Evolutionary conservation across 2,888 invertebrate genomes (phyloP), one percentile per base, ranked within the genome.

Genomic region (Enchytraeus crypticus): DNA sequence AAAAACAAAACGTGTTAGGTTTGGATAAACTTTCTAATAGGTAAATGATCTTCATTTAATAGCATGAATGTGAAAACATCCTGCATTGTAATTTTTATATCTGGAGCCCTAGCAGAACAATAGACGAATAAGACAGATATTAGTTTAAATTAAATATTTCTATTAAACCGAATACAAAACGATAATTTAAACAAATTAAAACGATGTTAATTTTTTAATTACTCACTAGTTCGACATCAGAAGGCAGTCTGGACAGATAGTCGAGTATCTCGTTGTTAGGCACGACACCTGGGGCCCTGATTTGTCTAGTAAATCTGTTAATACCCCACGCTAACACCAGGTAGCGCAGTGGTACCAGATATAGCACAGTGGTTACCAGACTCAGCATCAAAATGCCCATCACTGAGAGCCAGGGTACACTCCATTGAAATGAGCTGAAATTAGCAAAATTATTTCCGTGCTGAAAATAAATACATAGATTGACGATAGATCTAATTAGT

Each of bases 201-300:
- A n/a, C n/a, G n/a, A n/a, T n/a, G n/a, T n/a, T n/a, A n/a, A n/a
- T n/a, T n/a, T n/a, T n/a, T n/a, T n/a, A 32, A 53, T 11, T n/a
- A 64, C 72, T 69, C 65, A 93, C 92, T 82, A 93, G 82, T 81
- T 88, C 89, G 79, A 90, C 90, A 77, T 96, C 91, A 75, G 92
- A 92, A 38, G 96, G 96, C 57, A 97, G 90, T 69, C 97, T 84
- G 0, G 95, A 93, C 65, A 97, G 81, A 73, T 93, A 87, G 82
- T 97, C 97, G 67, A 97, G 80, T 8, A 97, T 82, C 83, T 97
- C 97, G 81, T 97, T 97, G 81, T 97, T 97, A 8, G 92, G 91
- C 80, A 97, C 89, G 34, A 90, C 88, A 79, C 95, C 89, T 4
- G 96, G 96, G 68, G 92, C 84, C 59, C 96, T 81, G 63, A 97